phyloP scores from a whole-genome alignment of 2,797 vertebrate genomes.

The Rhinella marina region DNA sequence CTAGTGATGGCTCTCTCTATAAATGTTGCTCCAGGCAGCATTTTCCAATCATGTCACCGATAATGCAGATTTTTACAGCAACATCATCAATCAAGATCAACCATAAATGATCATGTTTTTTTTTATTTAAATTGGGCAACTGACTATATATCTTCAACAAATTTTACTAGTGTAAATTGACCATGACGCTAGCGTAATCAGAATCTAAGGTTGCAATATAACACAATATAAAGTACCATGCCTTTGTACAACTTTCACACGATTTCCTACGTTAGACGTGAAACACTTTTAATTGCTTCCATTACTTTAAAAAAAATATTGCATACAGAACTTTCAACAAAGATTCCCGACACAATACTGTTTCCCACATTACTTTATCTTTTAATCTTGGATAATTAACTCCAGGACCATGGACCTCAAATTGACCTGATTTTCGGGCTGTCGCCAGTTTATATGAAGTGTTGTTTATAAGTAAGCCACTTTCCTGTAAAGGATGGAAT shows the following conservation, averaged over 20 bases:
- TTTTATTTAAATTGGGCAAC: neutral
- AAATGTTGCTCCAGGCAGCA: too few relatives aligned
- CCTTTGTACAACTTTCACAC: neutral
- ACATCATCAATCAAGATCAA: too few relatives aligned
- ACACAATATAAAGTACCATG: neutral
- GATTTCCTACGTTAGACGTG: neutral
- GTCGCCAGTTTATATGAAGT: constrained; percentile 33
- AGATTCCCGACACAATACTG: neutral
- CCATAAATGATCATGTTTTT: too few relatives aligned
- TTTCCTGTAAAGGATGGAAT: constrained; percentile 42
- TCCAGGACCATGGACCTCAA: constrained; percentile 50
- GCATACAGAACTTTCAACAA: neutral
- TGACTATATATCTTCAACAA: neutral
- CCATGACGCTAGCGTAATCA: neutral
- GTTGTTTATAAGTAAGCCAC: constrained; percentile 23
- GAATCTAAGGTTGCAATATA: neutral
- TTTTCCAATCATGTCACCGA: too few relatives aligned
- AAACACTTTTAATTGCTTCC: neutral
- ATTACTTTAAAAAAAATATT: neutral
- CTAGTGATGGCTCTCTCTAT: too few relatives aligned
- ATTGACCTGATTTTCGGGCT: constrained; percentile 41
- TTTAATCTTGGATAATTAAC: constrained; percentile 52
- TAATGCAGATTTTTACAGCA: too few relatives aligned
- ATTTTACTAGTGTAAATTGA: neutral
- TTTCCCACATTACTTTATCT: constrained; percentile 30